A percentile compares a stretch with the other conserved stretches of the same genome.
phyloP scores from a whole-genome alignment of 2,797 vertebrate genomes.

The Hephaestus fuliginosus region DNA sequence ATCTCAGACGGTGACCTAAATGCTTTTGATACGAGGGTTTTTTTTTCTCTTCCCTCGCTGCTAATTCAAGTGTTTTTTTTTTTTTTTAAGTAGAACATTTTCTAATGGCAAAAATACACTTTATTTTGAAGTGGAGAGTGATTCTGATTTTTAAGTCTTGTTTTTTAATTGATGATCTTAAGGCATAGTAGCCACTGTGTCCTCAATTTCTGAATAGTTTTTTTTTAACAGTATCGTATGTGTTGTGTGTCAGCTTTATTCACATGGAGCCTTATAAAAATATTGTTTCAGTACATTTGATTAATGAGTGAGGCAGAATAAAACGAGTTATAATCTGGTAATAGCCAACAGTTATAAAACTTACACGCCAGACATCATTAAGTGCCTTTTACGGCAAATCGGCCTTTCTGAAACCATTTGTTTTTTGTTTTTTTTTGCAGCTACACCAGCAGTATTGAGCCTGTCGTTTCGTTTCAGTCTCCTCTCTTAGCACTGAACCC shows the following conservation, averaged over 20 bases:
- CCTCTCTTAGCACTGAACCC: slow-evolving; percentile 10
- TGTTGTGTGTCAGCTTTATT: slow-evolving; percentile 33
- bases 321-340: slow-evolving; percentile 24
- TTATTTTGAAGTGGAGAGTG: slow-evolving; percentile 56
- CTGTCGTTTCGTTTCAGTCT: not conserved
- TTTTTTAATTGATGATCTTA: slow-evolving; percentile 52
- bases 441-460: slow-evolving; percentile 57
- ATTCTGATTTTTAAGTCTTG: slow-evolving; percentile 61
- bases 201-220: slow-evolving; percentile 5
- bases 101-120: slow-evolving; percentile 61
- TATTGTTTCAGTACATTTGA: not conserved
- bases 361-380: not conserved
- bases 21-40: slow-evolving; percentile 69
- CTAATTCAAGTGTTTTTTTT: slow-evolving; percentile 30
- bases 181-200: slow-evolving; percentile 27
- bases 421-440: slow-evolving; percentile 11
- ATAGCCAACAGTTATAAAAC: not conserved
- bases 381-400: slow-evolving; percentile 15
- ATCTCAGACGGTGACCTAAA: slow-evolving; percentile 86
- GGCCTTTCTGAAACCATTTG: not conserved
- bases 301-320: not conserved
- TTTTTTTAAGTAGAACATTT: slow-evolving; percentile 32
- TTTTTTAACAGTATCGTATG: slow-evolving; percentile 33
- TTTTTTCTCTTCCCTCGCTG: slow-evolving; percentile 35
- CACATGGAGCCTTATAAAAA: slow-evolving; percentile 5